Evolutionary conservation across 1,140 invertebrate genomes (phyloP).

Genomic region (Rhopalosiphum maidis): DNA sequence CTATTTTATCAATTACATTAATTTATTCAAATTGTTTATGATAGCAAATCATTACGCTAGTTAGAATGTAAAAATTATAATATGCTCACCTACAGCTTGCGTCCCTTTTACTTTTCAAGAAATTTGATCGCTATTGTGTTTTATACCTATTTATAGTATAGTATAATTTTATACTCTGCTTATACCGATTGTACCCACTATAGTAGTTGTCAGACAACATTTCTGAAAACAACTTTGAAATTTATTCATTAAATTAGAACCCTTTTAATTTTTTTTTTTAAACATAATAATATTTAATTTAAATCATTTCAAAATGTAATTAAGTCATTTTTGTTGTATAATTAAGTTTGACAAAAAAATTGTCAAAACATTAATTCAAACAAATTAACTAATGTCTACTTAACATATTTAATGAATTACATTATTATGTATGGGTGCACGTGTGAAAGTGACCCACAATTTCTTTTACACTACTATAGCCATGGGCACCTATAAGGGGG

Average conservation of each 20-base stretch:
- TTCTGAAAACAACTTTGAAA: neutral
- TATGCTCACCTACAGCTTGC: neutral
- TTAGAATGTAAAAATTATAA: neutral
- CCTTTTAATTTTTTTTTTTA: neutral
- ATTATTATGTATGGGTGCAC: too few relatives aligned
- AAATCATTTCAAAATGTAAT: neutral
- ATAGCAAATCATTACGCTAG: neutral
- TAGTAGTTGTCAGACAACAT: neutral
- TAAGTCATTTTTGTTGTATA: neutral
- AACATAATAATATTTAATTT: too few relatives aligned
- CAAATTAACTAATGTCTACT: neutral
- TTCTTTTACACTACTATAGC: too few relatives aligned
- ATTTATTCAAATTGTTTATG: neutral
- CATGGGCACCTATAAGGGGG: too few relatives aligned
- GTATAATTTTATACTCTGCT: too few relatives aligned
- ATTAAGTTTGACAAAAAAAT: neutral
- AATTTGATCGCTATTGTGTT: neutral
- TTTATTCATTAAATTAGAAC: too few relatives aligned
- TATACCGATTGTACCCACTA: neutral
- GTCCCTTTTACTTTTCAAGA: neutral
- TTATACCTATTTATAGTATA: neutral
- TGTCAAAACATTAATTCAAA: neutral
- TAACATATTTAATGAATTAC: too few relatives aligned
- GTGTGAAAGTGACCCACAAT: too few relatives aligned
- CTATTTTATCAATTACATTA: too few relatives aligned